Evolutionary conservation across 2,888 invertebrate genomes (phyloP), one percentile per base, ranked within the genome.

Genomic region (Chorisops tibialis): DNA sequence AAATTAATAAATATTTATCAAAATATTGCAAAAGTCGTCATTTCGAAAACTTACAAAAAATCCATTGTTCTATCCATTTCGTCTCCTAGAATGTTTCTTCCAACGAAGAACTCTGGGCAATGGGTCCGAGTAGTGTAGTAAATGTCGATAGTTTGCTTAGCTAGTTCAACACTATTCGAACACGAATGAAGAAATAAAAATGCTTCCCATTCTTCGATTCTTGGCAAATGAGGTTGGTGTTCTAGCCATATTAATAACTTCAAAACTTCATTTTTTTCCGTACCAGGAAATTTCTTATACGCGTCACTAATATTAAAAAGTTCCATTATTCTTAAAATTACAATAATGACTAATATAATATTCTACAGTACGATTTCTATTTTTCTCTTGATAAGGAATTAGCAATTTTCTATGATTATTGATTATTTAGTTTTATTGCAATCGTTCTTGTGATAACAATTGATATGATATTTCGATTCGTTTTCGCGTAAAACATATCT

Each of bases 181-280:
- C 89, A 88, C 70, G 87, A 86, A 73, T 89, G 86, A 67, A 85
- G 83, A 63, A 87, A 86, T 38, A 87, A 74, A 51, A 86, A 82
- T 7, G 86, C 78, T 65, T 86, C 85, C 52, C 80, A 69, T 63
- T 86, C 86, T 72, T 79, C 79, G 3, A 85, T 78, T 67, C 81
- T 73, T 0, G 86, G 83, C 61, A 89, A 74, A 73, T 89, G 87
- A 0, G 87, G 85, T 71, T 89, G 88, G n/a, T 84, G 84, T 6
- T 80, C 72, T 30, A 83, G 75, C 89, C 89, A 89, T 21, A 82
- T 80, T 45, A 81, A 70, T 12, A 89, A 73, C 63, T 81, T 81
- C 52, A 77, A 73, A 41, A 89, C 80, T 69, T 89, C 88, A 21
- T 81, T 77, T 1, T 81, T 80, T 14, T 81, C 83, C 51, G 88